phyloP scores from a whole-genome alignment of 2,113 vertebrate species.

The Redunca redunca region DNA sequence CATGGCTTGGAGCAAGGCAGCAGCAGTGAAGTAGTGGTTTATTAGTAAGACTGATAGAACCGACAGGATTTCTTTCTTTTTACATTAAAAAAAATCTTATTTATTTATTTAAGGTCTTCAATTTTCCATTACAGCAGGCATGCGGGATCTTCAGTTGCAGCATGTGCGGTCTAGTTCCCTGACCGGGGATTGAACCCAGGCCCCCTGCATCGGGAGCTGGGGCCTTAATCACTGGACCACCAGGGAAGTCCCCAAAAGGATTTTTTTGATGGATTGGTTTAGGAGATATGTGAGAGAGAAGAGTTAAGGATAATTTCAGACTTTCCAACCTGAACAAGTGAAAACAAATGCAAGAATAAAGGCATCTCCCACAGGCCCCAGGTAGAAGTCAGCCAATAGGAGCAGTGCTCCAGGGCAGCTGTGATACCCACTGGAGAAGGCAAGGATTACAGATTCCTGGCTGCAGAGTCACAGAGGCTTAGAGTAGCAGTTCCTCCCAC shows the following conservation, averaged over 20 bases:
- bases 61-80: not conserved
- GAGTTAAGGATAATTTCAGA: not conserved
- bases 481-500: not conserved
- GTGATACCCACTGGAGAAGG: not conserved
- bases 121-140: not conserved
- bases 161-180: not conserved
- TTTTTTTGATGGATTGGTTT: not conserved
- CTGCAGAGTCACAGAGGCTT: not conserved
- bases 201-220: not conserved
- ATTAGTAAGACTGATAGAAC: not conserved
- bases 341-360: not conserved
- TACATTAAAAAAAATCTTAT: not conserved
- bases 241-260: not conserved
- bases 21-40: not conserved
- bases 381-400: not conserved
- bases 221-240: not conserved
- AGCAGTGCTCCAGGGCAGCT: not conserved
- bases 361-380: not conserved
- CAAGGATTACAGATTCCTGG: not conserved
- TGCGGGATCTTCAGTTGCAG: not conserved
- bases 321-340: not conserved
- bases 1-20: not conserved
- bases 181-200: not conserved
- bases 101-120: not conserved
- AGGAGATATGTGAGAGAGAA: not conserved